Percentiles rank a stretch among this genome's conserved stretches.
phyloP scores from a whole-genome alignment of 2,113 vertebrate species.

The Hydrochoerus hydrochaeris region DNA sequence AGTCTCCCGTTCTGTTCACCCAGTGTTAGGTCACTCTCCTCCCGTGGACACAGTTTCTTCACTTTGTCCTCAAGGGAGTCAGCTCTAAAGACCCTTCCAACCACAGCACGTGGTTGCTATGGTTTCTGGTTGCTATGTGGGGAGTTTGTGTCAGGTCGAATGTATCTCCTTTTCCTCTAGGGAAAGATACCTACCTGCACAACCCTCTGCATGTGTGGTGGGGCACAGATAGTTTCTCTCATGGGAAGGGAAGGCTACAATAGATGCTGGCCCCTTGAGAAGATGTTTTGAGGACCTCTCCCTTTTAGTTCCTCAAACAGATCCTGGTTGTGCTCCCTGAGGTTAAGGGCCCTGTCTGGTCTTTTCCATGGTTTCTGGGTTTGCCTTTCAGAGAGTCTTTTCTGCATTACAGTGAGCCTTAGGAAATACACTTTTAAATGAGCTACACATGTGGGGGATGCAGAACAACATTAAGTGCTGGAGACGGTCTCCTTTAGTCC shows the following conservation, averaged over 20 bases:
- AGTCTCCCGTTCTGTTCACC: constrained; percentile 26
- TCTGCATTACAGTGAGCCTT: not conserved
- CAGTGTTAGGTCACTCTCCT: constrained; percentile 23
- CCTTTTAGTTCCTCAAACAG: not conserved
- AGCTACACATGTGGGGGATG: not conserved
- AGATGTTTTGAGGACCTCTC: not conserved
- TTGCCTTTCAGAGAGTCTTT: not conserved
- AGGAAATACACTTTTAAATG: constrained; percentile 25
- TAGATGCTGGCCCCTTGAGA: not conserved
- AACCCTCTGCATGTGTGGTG: not conserved
- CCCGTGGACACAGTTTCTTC: not conserved
- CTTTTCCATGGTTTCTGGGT: not conserved
- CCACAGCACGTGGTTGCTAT: too few relatives aligned
- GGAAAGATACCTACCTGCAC: not conserved
- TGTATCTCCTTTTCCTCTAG: not conserved
- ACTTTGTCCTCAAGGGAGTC: not conserved
- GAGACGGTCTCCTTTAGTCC: constrained; percentile 1
- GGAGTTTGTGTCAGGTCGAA: not conserved
- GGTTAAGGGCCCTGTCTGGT: not conserved
- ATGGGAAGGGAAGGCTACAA: not conserved
- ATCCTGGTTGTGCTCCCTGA: not conserved
- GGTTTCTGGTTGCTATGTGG: not conserved
- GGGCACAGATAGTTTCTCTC: not conserved
- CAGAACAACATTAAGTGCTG: not conserved
- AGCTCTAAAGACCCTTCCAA: not conserved